Base-by-base conservation (phyloP, 2,888 invertebrate species). In the Coelopa pilipes region DNA sequence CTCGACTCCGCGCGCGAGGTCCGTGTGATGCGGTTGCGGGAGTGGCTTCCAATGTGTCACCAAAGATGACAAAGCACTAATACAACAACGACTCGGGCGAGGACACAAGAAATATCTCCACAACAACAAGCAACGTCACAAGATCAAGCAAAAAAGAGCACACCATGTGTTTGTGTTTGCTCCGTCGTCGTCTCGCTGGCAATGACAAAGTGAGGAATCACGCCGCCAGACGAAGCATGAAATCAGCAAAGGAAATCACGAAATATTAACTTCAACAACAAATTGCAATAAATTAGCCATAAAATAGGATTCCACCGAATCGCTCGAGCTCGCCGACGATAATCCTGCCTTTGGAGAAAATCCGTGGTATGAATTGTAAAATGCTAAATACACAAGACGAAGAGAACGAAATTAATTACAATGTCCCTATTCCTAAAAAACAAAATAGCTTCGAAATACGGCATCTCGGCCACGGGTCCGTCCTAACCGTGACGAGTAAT, bases 61-160 rank as follows among this genome's bases (percentile, higher is more conserved):
- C 53, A 53, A 50, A 50, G 67, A 67, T 67, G 67, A 67, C 67
- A 67, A 21, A 67, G 67, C 53, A 50, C 21, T 57, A 57, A 57
- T 57, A 57, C 21, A 57, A 19, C 57, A 21, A 15, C 57, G 11
- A 57, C 21, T 3, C 2, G 2, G 2, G 17, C 53, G 53, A 53
- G 2, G 10, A 11, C 12, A 57, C 17, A 57, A 57, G 17, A 15
- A n/a, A 21, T n/a, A 57, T 57, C 57, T 19, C 34, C 34, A 7
- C 34, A 34, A 34, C 34, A 34, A 34, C 34, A 7, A 34, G 34
- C 2, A 34, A 4, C 57, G 11, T 57, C 17, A 19, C 19, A 57
- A 17, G 57, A 34, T 57, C 57, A 34, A 7, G 7, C 34, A 7
- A 34, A 34, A 34, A 34, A 2, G 7, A 34, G 7, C 34, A 34